Base-by-base conservation (phyloP, 2,888 invertebrate genomes). In the Cheilosia soror region DNA sequence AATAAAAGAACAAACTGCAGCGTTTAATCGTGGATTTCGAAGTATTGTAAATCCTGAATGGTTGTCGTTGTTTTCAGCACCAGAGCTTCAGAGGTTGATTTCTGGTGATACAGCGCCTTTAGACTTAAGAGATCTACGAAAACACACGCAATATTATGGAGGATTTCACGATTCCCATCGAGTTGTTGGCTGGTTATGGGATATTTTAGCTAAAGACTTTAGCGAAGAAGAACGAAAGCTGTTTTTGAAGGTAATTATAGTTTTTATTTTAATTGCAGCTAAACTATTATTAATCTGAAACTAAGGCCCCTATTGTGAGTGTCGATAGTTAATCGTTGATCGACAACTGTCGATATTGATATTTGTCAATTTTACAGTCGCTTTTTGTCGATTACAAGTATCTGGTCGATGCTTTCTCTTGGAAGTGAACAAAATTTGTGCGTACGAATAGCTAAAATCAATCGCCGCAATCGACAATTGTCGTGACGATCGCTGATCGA, bases 141-240 rank as follows among this genome's bases (percentile, higher is more conserved):
- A 95, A 69, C 97, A 99, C 93, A 99, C 99, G 9, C 98, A 99
- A 92, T 99, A 99, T 93, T 99, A 99, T 93, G 99, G 99, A 78
- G 99, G 99, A 5, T 99, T 99, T 93, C 99, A 99, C 92, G 98
- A 97, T 94, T 98, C 97, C 81, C 99, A 99, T 93, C 95, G 98
- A 88, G 98, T 99, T 65, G 97, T 99, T 63, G 96, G 97, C 91
- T 99, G 99, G 99, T 94, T 99, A 65, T 99, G 99, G 99, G 98
- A 99, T 93, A 97, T 99, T 89, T 93, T 99, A 87, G 97, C 97
- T 89, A 95, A 97, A 89, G 99, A 99, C 92, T 99, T 99, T 92
- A 95, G 94, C 9, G 96, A 98, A 90, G 95, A 96, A 68, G 99
- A 99, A 92, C 95, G 97, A 80, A 96, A 96, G 89, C 95, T 98